Conservation (phyloP, 64 coral and sea anemone species). For the Anthopleura sola region DNA sequence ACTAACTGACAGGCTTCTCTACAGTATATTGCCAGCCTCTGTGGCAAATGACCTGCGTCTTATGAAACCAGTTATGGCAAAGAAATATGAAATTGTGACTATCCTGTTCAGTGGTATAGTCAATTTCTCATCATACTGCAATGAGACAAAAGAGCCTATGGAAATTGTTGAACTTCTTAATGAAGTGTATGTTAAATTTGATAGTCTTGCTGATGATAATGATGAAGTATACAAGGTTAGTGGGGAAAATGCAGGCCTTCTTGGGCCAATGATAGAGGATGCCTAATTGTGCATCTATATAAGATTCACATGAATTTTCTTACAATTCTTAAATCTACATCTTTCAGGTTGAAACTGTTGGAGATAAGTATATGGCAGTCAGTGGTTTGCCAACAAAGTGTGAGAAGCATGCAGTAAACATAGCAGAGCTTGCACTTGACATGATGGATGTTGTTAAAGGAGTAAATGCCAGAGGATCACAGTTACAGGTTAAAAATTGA, state of each 20-base stretch:
- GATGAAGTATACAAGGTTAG: conserved; percentile 97
- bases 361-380: conserved; percentile 99
- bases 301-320: background rate
- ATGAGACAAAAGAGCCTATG: conserved; percentile 83
- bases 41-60: conserved; percentile 94
- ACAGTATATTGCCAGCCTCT: conserved; percentile 86
- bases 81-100: conserved; percentile 97
- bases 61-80: conserved; percentile 80
- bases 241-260: background rate
- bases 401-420: conserved; percentile 73
- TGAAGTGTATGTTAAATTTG: conserved; percentile 89
- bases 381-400: conserved; percentile 97
- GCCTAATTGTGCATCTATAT: background rate
- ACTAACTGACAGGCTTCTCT: conserved; percentile 86
- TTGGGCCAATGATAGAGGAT: background rate
- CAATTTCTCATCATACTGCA: conserved; percentile 87
- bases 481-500: conserved; percentile 51
- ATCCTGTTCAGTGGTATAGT: conserved; percentile 99
- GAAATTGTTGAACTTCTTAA: conserved; percentile 95
- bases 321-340: background rate
- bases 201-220: conserved; percentile 83
- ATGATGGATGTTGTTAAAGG: conserved; percentile 92
- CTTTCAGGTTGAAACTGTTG: conserved; percentile 92
- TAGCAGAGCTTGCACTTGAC: conserved; percentile 91
- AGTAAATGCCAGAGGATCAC: conserved; percentile 69